Percentiles rank a stretch among this genome's conserved stretches.
Conservation (phyloP, 1,140 invertebrate species). For the Zaprionus davidi region DNA sequence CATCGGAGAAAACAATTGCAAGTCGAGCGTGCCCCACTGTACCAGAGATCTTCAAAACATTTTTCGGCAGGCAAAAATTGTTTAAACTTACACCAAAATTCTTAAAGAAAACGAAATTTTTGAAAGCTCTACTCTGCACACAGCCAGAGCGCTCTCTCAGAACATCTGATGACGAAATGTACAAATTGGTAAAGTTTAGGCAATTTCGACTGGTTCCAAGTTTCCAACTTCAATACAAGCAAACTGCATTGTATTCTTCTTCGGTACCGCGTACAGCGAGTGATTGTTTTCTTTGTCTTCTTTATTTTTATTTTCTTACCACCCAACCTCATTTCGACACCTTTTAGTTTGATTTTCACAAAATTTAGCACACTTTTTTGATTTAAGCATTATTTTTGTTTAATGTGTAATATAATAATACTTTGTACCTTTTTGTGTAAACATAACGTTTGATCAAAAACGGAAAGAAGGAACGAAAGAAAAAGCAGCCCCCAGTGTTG, state of each 20-base stretch:
- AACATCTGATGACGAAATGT: slow-evolving; percentile 85
- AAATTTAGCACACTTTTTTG: slow-evolving; percentile 75
- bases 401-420: slow-evolving; percentile 81
- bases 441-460: slow-evolving; percentile 15
- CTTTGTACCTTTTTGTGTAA: slow-evolving; percentile 72
- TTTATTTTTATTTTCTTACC: not conserved
- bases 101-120: slow-evolving; percentile 69
- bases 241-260: not conserved
- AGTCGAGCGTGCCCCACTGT: not conserved
- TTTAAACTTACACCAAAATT: slow-evolving; percentile 76
- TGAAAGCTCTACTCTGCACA: slow-evolving; percentile 62
- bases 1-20: slow-evolving; percentile 39
- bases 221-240: not conserved
- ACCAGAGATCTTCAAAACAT: slow-evolving; percentile 31
- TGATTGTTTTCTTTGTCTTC: slow-evolving; percentile 8
- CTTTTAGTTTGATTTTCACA: slow-evolving; percentile 43
- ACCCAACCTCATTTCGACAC: slow-evolving; percentile 37
- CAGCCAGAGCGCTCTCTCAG: slow-evolving; percentile 80
- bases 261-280: not conserved
- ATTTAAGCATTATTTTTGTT: slow-evolving; percentile 68
- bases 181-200: slow-evolving; percentile 83
- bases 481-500: slow-evolving; percentile 61
- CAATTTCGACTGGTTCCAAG: slow-evolving; percentile 54
- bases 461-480: slow-evolving; percentile 33
- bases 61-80: slow-evolving; percentile 53